Conservation (phyloP, 1,140 invertebrate genomes). For the Drosophila subpulchrella region DNA sequence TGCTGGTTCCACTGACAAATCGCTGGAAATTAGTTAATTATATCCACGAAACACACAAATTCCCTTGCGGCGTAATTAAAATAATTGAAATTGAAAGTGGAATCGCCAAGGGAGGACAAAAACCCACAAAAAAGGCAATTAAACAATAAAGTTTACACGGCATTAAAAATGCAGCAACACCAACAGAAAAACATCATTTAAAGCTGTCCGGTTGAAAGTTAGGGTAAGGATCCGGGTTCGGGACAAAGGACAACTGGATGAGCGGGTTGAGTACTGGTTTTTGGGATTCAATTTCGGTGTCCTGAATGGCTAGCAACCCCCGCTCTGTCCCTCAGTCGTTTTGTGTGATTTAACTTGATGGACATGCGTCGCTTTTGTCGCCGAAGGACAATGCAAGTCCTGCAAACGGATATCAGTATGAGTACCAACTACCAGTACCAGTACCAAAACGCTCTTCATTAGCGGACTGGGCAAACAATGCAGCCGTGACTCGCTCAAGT, state of each 20-base stretch:
- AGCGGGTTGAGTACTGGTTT: slow-evolving; percentile 46
- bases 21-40: slow-evolving; percentile 80
- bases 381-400: slow-evolving; percentile 70
- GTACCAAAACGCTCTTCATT: slow-evolving; percentile 61
- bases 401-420: slow-evolving; percentile 49
- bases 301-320: slow-evolving; percentile 28
- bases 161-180: slow-evolving; percentile 60
- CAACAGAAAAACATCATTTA: slow-evolving; percentile 41
- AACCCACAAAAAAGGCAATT: slow-evolving; percentile 65
- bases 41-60: slow-evolving; percentile 39
- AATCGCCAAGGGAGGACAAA: slow-evolving; percentile 35
- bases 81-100: slow-evolving; percentile 76
- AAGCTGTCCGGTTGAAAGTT: slow-evolving; percentile 30
- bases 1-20: slow-evolving; percentile 71
- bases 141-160: slow-evolving; percentile 80
- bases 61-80: slow-evolving; percentile 67
- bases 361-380: slow-evolving; percentile 67
- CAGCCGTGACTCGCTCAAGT: slow-evolving; percentile 74
- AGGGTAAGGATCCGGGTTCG: not conserved
- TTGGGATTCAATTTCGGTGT: slow-evolving; percentile 1
- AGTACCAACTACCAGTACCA: slow-evolving; percentile 4
- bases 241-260: slow-evolving; percentile 37
- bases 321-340: slow-evolving; percentile 18
- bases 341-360: slow-evolving; percentile 68
- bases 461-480: slow-evolving; percentile 63